Conservation (phyloP, 1,140 invertebrate genomes). For the Agrilus planipennis region DNA sequence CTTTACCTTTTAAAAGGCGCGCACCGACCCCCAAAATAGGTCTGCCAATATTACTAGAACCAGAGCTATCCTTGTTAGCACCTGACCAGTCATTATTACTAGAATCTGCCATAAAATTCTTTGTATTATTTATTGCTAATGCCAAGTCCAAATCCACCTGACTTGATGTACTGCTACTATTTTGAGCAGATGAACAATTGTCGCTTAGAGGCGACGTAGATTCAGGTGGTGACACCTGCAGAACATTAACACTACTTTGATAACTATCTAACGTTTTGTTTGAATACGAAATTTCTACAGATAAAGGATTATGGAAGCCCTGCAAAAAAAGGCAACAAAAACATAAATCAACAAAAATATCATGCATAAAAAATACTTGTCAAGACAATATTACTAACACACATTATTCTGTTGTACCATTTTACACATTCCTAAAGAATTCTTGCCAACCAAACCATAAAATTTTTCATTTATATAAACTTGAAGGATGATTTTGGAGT, state of each 20-base stretch:
- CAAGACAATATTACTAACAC: no score
- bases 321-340: constrained; percentile 9
- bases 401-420: no score
- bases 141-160: no score
- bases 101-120: constrained; percentile 1
- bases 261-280: constrained; percentile 21
- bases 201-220: constrained; percentile 8
- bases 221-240: constrained; percentile 20
- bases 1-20: constrained; percentile 9
- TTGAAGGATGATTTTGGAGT: no score
- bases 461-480: no score
- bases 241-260: constrained; percentile 23
- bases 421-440: no score
- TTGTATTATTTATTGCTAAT: neutral
- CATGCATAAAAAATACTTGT: no score
- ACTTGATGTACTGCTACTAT: neutral
- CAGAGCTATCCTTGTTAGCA: constrained; percentile 4
- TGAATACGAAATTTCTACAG: constrained; percentile 18
- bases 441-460: no score
- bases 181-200: neutral
- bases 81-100: constrained; percentile 3
- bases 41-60: constrained; percentile 11
- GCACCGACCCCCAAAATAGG: constrained; percentile 19
- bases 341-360: no score
- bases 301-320: constrained; percentile 16